phyloP scores from a whole-genome alignment of 2,888 invertebrate species.

The Anthoptus insignis region DNA sequence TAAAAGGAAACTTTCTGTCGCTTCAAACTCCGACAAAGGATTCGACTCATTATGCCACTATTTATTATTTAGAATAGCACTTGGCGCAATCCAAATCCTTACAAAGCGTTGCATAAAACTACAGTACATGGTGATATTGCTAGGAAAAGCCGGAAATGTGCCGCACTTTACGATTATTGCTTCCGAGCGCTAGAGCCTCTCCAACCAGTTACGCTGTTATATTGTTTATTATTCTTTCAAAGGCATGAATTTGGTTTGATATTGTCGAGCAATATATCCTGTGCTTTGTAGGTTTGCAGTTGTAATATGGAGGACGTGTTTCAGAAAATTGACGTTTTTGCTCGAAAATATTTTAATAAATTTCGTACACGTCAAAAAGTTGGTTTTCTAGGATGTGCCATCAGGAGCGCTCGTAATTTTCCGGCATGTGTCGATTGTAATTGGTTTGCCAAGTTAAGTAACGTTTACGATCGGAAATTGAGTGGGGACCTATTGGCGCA shows the following conservation, averaged over 20 bases:
- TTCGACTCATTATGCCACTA: conserved; percentile 50
- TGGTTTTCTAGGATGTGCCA: too few species aligned
- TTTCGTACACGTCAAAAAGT: too few species aligned
- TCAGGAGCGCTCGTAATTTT: too few species aligned
- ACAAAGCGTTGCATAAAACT: conserved; percentile 67
- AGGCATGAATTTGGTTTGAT: conserved; percentile 56
- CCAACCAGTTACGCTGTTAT: conserved; percentile 56
- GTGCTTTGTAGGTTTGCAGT: not conserved
- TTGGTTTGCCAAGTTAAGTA: too few species aligned
- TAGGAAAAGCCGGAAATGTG: conserved; percentile 67
- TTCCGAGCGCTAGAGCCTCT: conserved; percentile 55
- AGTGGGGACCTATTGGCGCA: too few species aligned
- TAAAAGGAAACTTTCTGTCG: conserved; percentile 37
- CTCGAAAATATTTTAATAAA: not conserved
- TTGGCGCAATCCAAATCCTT: conserved; percentile 65
- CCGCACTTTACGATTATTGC: conserved; percentile 76
- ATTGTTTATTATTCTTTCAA: conserved; percentile 65
- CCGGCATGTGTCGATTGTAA: too few species aligned
- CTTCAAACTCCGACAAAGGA: conserved; percentile 35
- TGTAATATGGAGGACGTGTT: not conserved
- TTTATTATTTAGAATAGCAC: conserved; percentile 56
- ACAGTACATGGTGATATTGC: conserved; percentile 51
- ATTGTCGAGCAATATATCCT: conserved; percentile 13
- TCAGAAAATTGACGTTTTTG: not conserved
- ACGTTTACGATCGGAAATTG: too few species aligned